Evolutionary conservation across 2,888 invertebrate genomes (phyloP).

Genomic region (Diarsia brunnea): DNA sequence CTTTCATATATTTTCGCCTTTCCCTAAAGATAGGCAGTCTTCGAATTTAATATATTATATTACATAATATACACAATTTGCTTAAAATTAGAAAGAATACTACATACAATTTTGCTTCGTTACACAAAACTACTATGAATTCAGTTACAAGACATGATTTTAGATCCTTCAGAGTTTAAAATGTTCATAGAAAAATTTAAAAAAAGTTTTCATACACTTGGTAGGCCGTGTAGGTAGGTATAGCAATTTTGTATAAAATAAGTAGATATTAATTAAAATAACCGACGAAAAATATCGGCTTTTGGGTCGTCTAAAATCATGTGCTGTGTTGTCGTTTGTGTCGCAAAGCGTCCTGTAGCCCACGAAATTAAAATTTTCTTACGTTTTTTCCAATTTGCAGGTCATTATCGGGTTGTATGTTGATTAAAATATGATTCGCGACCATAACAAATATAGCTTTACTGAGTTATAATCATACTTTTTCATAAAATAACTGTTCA

Average conservation of each 20-base stretch:
- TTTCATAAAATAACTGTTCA: no score
- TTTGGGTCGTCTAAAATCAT: neutral
- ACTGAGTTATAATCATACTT: no score
- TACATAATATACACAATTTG: constrained; percentile 46
- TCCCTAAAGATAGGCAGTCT: constrained; percentile 21
- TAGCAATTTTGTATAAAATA: no score
- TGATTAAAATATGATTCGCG: neutral
- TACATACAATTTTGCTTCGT: neutral
- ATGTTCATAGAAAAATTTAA: no score
- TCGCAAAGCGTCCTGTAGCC: neutral
- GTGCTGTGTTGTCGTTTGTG: neutral
- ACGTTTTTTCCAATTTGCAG: neutral
- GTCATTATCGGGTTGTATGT: no score
- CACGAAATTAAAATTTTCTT: neutral
- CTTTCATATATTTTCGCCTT: constrained; percentile 22
- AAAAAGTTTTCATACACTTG: no score
- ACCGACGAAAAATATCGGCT: neutral
- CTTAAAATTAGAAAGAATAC: neutral
- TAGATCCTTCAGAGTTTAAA: neutral
- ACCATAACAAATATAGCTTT: no score
- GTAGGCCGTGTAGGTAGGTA: no score
- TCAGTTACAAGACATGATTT: neutral
- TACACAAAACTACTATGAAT: neutral
- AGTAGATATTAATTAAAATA: neutral
- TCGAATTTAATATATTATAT: constrained; percentile 47